Evolutionary conservation across 2,797 vertebrate genomes (phyloP), one percentile per base, ranked within the genome.

Genomic region (Trachops cirrhosus): DNA sequence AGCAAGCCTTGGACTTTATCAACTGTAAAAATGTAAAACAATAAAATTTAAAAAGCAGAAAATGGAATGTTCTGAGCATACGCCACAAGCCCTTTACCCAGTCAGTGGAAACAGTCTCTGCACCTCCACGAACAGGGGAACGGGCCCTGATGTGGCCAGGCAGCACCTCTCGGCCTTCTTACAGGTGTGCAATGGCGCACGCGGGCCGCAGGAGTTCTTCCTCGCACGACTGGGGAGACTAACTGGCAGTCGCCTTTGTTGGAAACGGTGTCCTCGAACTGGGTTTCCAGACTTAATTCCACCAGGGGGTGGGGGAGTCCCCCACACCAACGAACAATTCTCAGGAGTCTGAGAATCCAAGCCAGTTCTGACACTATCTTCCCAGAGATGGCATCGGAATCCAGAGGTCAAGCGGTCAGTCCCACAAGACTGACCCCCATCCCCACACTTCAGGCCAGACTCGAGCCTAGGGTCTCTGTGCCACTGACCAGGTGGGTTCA

Each of bases 1-100:
- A 98, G 95, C 11, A 99, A 98, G 0, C 98, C 97, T 54, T 98
- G 98, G 71, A 98, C 97, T n/a, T 98, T 98, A 77, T 98, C 98
- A 86, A 97, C 98, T 99, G 89, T 50, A 1, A 95, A 96, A 97
- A 95, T 22, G 97, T 52, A 93, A 96, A 26, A 83, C 91, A 78
- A 84, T 29, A 86, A 34, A n/a, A n/a, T n/a, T n/a, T n/a, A 68
- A 46, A 91, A n/a, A 64, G 57, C 57, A 91, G 68, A 0, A 89
- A 62, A 70, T 21, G 64, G 24, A 44, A 57, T 54, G 19, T 59
- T 86, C 18, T 41, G 34, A 73, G 41, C 44, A 80, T 0, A 37
- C 64, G 48, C 3, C 41, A 86, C 9, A 74, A 64, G 5, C 37
- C 22, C 77, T 92, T 74, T 41, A 90, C 26, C 21, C 26, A 68